A percentile compares a stretch with the other conserved stretches of the same genome.
Evolutionary conservation across 2,113 vertebrate genomes (phyloP).

Genomic region (Marmota monax): DNA sequence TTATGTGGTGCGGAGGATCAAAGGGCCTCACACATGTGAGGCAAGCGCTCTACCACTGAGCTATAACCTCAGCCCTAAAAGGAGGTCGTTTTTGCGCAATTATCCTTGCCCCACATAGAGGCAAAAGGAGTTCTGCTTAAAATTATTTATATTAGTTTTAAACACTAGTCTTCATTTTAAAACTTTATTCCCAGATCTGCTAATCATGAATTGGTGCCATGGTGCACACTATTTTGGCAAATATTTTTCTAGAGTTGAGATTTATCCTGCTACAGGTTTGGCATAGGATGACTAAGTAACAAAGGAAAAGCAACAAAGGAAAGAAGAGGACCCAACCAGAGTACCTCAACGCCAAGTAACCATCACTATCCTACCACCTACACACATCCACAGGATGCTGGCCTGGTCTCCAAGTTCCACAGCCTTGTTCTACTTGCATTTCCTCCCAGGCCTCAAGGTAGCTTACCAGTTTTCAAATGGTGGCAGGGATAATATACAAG

Average conservation of each 20-base stretch:
- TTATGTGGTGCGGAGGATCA: no score
- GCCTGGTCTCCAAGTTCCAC: not conserved
- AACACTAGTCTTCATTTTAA: not conserved
- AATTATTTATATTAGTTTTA: not conserved
- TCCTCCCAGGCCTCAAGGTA: not conserved
- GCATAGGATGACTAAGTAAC: not conserved
- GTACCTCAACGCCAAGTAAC: not conserved
- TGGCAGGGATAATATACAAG: not conserved
- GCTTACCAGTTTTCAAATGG: not conserved
- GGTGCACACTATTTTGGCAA: not conserved
- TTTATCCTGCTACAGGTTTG: not conserved
- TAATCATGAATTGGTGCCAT: not conserved
- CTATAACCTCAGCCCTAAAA: no score
- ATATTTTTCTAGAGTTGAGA: not conserved
- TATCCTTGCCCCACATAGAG: not conserved
- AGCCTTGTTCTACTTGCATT: not conserved
- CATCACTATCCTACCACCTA: not conserved
- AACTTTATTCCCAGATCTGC: not conserved
- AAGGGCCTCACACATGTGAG: no score
- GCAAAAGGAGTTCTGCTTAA: constrained; percentile 12
- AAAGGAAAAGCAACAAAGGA: not conserved
- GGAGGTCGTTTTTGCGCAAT: not conserved
- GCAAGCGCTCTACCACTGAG: no score
- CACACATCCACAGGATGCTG: not conserved
- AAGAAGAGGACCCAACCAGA: not conserved